These are phyloP conservation scores for Melanostoma scalare DNA, from an alignment of 2,888 invertebrate genomes.

Conservation along the genomic window DNA sequence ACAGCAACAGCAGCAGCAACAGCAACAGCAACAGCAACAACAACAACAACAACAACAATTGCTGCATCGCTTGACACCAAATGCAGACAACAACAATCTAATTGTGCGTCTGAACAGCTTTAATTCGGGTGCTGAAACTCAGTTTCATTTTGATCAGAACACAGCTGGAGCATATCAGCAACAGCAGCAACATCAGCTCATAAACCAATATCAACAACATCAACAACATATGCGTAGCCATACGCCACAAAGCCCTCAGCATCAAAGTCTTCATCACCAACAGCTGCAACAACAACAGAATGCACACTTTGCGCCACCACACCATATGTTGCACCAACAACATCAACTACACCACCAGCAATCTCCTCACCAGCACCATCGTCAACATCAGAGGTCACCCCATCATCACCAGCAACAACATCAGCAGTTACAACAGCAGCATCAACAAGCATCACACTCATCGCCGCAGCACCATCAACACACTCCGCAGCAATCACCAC, in stretches of 20 bases:
- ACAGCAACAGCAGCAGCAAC: conserved; percentile 72
- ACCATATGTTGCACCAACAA: conserved; percentile 77
- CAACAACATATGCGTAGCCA: conserved; percentile 77
- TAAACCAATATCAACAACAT: conserved; percentile 74
- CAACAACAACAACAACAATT: conserved; percentile 74
- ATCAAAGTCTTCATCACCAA: conserved; percentile 78
- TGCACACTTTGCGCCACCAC: conserved; percentile 75
- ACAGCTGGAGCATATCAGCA: conserved; percentile 78
- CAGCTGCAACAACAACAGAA: conserved; percentile 77
- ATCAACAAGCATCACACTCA: conserved; percentile 74
- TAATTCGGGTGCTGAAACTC: conserved; percentile 76
- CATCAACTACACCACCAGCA: conserved; percentile 76
- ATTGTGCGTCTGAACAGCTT: conserved; percentile 80
- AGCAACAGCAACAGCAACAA: conserved; percentile 74
- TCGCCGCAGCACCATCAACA: conserved; percentile 73
- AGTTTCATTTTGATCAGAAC: conserved; percentile 79
- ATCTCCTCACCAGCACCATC: conserved; percentile 76
- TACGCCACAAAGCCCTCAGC: conserved; percentile 77
- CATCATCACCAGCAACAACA: conserved; percentile 77
- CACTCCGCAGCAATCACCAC: conserved; percentile 65
- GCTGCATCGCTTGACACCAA: conserved; percentile 78
- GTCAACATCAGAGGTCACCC: conserved; percentile 79
- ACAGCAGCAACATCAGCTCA: conserved; percentile 78
- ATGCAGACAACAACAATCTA: conserved; percentile 78
- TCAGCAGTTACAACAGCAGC: conserved; percentile 77